These are phyloP conservation scores for Caenorhabditis becei DNA, from an alignment of 2,888 invertebrate genomes.

Conservation along the genomic window DNA sequence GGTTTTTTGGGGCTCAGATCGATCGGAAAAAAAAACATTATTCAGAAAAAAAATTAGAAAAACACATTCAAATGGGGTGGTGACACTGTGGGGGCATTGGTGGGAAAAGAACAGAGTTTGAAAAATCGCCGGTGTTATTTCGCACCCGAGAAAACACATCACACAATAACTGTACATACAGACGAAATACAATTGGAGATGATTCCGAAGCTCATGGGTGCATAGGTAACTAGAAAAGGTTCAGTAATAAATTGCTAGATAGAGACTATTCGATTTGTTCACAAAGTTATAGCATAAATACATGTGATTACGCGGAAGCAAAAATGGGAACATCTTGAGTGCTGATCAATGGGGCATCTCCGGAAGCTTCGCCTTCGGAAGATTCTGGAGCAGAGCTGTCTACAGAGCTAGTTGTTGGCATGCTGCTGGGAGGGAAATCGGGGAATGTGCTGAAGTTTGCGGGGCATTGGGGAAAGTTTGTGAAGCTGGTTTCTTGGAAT, in stretches of 20 bases:
- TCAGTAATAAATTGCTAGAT: neutral
- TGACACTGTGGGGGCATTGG: neutral
- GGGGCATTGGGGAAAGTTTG: no score
- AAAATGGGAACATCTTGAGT: neutral
- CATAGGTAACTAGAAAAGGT: neutral
- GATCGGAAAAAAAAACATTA: no score
- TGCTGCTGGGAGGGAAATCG: no score
- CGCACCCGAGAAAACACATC: conserved; percentile 36
- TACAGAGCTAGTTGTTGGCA: neutral
- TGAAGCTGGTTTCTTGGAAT: no score
- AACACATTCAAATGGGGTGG: neutral
- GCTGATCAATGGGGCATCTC: no score
- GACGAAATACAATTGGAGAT: no score
- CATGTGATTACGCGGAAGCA: neutral
- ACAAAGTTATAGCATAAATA: conserved; percentile 3
- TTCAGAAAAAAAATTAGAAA: neutral
- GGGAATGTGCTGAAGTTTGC: no score
- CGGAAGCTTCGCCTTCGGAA: neutral
- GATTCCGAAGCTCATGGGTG: neutral
- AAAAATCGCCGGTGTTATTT: conserved; percentile 6
- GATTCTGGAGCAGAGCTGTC: neutral
- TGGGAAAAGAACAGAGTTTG: neutral
- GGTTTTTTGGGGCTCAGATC: no score
- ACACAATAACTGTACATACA: conserved; percentile 16
- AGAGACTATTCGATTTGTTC: no score